Percentiles rank a stretch among this genome's conserved stretches.
Evolutionary conservation across 2,888 invertebrate genomes (phyloP).

Genomic region (Choreutis nemorana): DNA sequence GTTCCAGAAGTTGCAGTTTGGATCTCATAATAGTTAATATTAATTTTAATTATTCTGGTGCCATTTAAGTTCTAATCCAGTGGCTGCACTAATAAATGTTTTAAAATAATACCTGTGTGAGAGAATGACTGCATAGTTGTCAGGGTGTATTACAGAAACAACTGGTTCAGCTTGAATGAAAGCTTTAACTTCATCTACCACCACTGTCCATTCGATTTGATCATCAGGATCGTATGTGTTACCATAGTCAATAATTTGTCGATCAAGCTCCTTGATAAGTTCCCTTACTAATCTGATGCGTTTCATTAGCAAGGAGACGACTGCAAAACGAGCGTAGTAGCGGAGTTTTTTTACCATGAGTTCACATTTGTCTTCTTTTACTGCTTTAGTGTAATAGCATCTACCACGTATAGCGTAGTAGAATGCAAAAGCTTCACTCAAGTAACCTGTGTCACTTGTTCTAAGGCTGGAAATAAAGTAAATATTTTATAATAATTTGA

Average conservation of each 20-base stretch:
- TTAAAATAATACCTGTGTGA: constrained; percentile 89
- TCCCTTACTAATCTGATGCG: constrained; percentile 93
- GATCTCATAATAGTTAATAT: no score
- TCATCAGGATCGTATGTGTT: constrained; percentile 97
- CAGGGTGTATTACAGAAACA: constrained; percentile 87
- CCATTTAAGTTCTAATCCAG: no score
- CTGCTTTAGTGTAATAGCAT: constrained; percentile 92
- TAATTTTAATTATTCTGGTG: no score
- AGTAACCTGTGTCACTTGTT: constrained; percentile 95
- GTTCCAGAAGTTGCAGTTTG: no score
- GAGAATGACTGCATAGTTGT: constrained; percentile 84
- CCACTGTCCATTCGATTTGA: constrained; percentile 94
- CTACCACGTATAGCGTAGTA: constrained; percentile 94
- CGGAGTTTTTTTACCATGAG: constrained; percentile 95
- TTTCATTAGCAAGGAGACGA: constrained; percentile 92
- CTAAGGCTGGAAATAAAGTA: constrained; percentile 72
- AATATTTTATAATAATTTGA: constrained; percentile 3
- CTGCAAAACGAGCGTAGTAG: constrained; percentile 96
- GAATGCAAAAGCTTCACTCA: constrained; percentile 96
- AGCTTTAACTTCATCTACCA: constrained; percentile 92
- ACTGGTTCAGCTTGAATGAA: constrained; percentile 94
- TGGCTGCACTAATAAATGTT: not conserved
- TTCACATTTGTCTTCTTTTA: constrained; percentile 93
- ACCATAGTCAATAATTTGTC: constrained; percentile 95
- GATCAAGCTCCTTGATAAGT: constrained; percentile 89